Percentiles rank a stretch among this genome's conserved stretches.
phyloP scores from a whole-genome alignment of 2,113 vertebrate species.

The Mus pahari region DNA sequence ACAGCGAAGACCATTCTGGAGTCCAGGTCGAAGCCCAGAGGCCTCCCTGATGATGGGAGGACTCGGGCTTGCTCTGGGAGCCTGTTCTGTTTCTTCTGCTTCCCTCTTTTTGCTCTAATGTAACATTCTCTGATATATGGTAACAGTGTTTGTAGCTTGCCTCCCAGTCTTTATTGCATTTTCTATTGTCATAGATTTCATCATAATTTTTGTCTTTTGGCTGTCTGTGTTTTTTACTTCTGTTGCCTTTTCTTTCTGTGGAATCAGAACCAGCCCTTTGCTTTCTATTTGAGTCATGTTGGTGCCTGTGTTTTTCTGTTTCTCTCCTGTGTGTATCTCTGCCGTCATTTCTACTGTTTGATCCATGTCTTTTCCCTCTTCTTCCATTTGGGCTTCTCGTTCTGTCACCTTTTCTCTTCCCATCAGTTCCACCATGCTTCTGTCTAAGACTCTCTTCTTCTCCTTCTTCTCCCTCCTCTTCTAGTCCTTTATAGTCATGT shows the following conservation, averaged over 20 bases:
- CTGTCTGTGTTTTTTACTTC: rapidly evolving
- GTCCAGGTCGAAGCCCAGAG: too few species aligned
- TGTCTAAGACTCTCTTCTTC: not conserved
- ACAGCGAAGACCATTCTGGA: too few species aligned
- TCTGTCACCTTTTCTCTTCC: rapidly evolving
- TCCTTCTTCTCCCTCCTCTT: not conserved
- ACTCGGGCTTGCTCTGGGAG: too few species aligned
- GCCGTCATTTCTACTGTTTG: rapidly evolving
- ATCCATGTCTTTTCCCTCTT: rapidly evolving
- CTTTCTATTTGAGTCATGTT: rapidly evolving
- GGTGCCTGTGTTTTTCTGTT: rapidly evolving
- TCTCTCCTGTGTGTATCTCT: rapidly evolving
- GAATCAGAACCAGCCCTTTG: rapidly evolving
- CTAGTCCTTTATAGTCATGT: rapidly evolving
- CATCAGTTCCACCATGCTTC: rapidly evolving
- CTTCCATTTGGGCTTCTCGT: rapidly evolving
- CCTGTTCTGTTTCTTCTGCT: too few species aligned
- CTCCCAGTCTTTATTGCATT: rapidly evolving
- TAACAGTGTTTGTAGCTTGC: rapidly evolving
- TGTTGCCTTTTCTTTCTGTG: rapidly evolving
- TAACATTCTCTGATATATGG: rapidly evolving
- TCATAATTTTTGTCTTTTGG: rapidly evolving
- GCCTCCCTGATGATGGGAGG: rapidly evolving
- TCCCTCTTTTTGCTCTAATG: rapidly evolving
- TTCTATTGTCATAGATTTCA: not conserved